Evolutionary conservation across 2,797 vertebrate genomes (phyloP), one percentile per base, ranked within the genome.

Genomic region (Gymnothorax reevesii): DNA sequence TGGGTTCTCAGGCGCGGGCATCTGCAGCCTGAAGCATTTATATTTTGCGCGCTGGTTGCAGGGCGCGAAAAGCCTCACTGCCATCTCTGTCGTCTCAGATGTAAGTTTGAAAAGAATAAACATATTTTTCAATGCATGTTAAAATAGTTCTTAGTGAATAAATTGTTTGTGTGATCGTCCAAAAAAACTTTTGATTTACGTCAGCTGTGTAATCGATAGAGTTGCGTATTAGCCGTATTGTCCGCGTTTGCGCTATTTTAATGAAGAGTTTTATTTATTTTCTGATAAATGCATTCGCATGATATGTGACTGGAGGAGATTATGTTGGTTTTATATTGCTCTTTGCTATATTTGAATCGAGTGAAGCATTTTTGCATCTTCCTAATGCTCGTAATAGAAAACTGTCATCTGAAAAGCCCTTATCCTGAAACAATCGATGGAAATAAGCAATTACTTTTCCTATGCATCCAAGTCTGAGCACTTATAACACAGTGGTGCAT

Each of bases 391-490:
- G 10, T 42, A 80, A 80, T 80, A 73, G n/a, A 57, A 73, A 87
- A 69, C 66, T 86, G 87, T 83, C 54, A 52, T 87, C 71, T 59
- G 59, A 84, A 85, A 84, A 90, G 92, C 92, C 60, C 92, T 90
- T 88, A 89, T 90, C 92, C 88, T 88, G 92, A 62, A 86, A 83
- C 84, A 92, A 92, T 93, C 92, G 91, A 93, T 93, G 94, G 92
- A 88, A 88, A 93, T 91, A 94, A 95, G 95, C 94, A 94, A 95
- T 95, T 95, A 92, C 88, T 89, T 94, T 95, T 94, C 95, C 92
- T 92, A 93, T 90, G 93, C 95, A 95, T 94, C 93, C 93, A 95
- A 96, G 94, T 92, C 96, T 92, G 90, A 92, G 91, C 87, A 89
- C 90, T 89, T 95, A 80, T 80, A 94, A 93, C 93, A 93, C 82